Percentiles rank a stretch among this genome's conserved stretches.
phyloP scores from a whole-genome alignment of 1,140 invertebrate species.

The Trinorchestia longiramus region DNA sequence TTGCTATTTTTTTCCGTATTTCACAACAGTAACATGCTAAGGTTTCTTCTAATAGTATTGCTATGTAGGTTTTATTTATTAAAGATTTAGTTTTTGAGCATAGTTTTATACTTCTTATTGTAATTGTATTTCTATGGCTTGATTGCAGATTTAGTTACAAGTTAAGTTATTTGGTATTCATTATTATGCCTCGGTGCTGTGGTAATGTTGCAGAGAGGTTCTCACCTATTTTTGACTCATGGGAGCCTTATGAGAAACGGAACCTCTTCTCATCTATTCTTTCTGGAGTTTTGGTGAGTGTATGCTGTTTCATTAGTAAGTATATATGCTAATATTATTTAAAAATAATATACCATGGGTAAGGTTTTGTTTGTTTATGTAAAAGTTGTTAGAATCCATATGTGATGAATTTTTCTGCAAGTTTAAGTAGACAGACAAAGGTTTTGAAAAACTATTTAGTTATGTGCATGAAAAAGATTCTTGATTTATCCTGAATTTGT shows the following conservation, averaged over 20 bases:
- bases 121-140: neutral
- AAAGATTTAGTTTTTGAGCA: too few species aligned
- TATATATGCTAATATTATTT: neutral
- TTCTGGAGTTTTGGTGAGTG: conserved; percentile 31
- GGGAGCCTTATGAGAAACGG: conserved; percentile 15
- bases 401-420: too few species aligned
- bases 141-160: neutral
- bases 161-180: neutral
- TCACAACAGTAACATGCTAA: too few species aligned
- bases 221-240: conserved; percentile 6
- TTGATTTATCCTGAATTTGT: too few species aligned
- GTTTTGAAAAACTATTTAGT: too few species aligned
- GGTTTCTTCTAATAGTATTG: too few species aligned
- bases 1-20: too few species aligned
- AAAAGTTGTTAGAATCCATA: too few species aligned
- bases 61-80: too few species aligned
- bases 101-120: neutral
- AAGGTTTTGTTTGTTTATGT: too few species aligned
- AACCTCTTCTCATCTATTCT: conserved; percentile 24
- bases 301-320: neutral
- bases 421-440: too few species aligned
- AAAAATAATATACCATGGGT: neutral
- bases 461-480: too few species aligned
- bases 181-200: conserved; percentile 29
- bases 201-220: conserved; percentile 30